phyloP scores from a whole-genome alignment of 2,797 vertebrate species.

The Vultur gryphus region DNA sequence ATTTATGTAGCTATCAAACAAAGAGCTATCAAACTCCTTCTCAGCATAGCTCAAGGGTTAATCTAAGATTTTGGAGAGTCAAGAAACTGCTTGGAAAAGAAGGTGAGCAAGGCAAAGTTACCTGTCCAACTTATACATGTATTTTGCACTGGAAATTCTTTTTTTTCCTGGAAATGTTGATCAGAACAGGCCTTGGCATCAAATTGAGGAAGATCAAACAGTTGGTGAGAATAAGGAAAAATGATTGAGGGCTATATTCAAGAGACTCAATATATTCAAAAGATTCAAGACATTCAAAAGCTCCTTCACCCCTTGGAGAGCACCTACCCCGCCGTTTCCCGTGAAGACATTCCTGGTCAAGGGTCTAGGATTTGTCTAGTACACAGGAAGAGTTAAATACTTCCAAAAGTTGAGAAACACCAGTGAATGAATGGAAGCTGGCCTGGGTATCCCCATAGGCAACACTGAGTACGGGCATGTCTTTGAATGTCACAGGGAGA shows the following conservation, averaged over 20 bases:
- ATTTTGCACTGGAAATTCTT: neutral
- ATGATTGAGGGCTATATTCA: neutral
- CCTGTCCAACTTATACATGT: too few relatives aligned
- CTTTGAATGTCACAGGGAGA: neutral
- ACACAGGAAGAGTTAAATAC: neutral
- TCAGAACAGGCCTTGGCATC: neutral
- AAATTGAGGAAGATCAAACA: neutral
- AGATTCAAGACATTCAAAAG: neutral
- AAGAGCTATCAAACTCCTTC: neutral
- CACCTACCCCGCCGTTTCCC: neutral
- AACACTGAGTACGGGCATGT: neutral
- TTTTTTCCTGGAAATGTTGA: neutral
- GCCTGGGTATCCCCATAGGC: neutral
- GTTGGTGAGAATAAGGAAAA: neutral
- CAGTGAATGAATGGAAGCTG: neutral
- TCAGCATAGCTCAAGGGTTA: neutral
- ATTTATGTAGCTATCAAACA: neutral
- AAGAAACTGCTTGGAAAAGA: neutral
- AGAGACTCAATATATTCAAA: neutral
- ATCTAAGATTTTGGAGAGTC: neutral
- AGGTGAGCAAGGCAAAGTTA: neutral
- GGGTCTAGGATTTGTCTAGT: neutral
- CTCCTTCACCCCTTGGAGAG: neutral
- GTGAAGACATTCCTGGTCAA: neutral
- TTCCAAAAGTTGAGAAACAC: neutral